Base-by-base conservation (phyloP, 2,113 vertebrate species). In the Alligator sinensis region DNA sequence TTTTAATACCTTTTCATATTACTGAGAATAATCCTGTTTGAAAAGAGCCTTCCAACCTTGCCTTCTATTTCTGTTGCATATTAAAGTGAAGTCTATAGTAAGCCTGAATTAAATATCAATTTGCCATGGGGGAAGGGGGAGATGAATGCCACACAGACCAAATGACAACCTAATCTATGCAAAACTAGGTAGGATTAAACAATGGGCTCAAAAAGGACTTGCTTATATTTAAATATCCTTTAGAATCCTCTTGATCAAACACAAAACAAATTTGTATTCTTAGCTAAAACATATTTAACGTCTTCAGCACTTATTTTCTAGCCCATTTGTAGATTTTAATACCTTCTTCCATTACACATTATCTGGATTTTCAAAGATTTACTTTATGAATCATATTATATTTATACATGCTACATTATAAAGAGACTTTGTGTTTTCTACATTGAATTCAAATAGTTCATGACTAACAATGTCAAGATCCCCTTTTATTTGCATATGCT, bases 11-110 rank as follows among this genome's bases (percentile, higher is more conserved):
- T 55, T 1, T 30, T 57, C 77, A 68, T 84, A 22, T 47, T 84
- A 13, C 30, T 77, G 1, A 1, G 14, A 22, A 70, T 38, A 63
- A 47, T 91, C 90, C 59, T 18, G 8, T 66, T 77, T 59, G 27
- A 66, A 58, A 90, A 79, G 8, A 54, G 21, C 15, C 61, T 59
- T 89, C 82, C 30, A 11, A 84, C 28, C 16, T 60, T 7, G 34
- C 54, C 63, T 81, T 89, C 66, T 16, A 61, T 78, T 92, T 78
- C 72, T 93, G 64, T 18, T 86, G 61, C 14, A n/a, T 60, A 77
- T 27, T 66, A 82, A 80, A 70, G 5, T 2, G 0, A 76, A 86
- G 21, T 28, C 9, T 14, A 22, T 6, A 30, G 70, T 55, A 76
- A 47, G 22, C 34, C 70, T 21, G 25, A 82, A 87, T 47, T 58